Evolutionary conservation across 2,113 vertebrate genomes (phyloP).

Genomic region (Psittacara wagleri): DNA sequence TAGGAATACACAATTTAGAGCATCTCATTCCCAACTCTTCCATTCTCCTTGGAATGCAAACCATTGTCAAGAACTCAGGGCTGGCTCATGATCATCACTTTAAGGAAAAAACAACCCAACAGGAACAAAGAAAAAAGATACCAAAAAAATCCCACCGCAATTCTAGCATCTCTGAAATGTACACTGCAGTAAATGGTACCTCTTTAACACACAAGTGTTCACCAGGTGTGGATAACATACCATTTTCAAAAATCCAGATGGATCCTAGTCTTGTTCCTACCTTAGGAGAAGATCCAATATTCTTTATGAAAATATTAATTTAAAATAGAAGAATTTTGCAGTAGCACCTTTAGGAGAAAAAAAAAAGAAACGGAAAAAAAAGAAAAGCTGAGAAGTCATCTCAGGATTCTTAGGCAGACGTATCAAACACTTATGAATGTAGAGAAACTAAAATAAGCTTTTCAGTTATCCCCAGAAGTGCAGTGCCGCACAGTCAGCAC

Average conservation of each 20-base stretch:
- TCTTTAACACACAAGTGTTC: background rate
- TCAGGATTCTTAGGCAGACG: background rate
- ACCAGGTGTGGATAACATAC: background rate
- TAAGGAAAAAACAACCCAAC: background rate
- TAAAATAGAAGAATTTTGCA: background rate
- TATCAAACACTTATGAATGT: fast-evolving
- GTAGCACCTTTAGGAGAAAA: background rate
- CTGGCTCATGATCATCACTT: background rate
- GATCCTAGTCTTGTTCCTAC: background rate
- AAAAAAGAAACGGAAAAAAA: background rate
- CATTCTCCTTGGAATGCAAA: background rate
- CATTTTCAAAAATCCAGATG: background rate
- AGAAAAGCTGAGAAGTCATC: background rate
- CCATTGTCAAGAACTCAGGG: background rate
- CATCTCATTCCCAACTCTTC: background rate
- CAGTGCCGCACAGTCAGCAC: slow-evolving; percentile 1
- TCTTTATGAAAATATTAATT: background rate
- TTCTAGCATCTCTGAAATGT: background rate
- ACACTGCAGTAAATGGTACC: background rate
- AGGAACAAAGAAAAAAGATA: background rate
- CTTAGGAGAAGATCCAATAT: background rate
- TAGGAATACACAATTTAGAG: background rate
- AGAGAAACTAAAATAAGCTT: background rate
- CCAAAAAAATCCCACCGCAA: background rate
- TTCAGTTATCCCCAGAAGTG: background rate